Evolutionary conservation across 2,113 vertebrate species (phyloP), one percentile per base, ranked within the genome.

Genomic region (Prunella himalayana): DNA sequence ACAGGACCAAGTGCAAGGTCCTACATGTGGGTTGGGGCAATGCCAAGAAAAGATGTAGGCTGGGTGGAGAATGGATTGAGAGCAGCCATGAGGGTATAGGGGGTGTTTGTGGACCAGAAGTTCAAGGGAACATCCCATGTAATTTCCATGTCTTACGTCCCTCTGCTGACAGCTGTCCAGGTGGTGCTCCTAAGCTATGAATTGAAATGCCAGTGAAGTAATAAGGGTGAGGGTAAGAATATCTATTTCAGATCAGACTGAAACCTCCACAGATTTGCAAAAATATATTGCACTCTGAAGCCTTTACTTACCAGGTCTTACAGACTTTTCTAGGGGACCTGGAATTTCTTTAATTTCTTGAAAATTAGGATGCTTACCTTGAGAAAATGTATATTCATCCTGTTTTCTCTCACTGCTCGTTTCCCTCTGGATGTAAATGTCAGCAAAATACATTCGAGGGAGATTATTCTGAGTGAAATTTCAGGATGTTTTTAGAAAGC

Each of bases 21-120:
- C 30, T 61, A 20, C 21, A 23, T 0, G 0, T 27, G 25, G 8
- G 11, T 5, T 54, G 14, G 14, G 14, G 10, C 61, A 82, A 31
- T 47, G 14, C 11, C 47, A 47, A 69, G 20, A 30, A 47, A 24
- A 54, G 10, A 27, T 15, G 2, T 2, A 25, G 41, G 7, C 30
- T 76, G 17, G 10, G 9, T 54, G 41, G 14, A 61, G 12, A 82
- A 69, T 0, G 0, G 7, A 35, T 47, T 41, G 47, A 65, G 18
- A 59, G 6, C 39, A 61, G 39, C 14, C 30, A 39, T 23, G 70
- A 68, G 5, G 47, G 27, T 13, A 30, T 11, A 35, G 20, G 13
- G 17, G 11, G 5, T 14, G 3, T 47, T 54, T 60, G 24, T 27
- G 21, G 45, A 25, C 19, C 9, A n/a, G 17, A 68, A 75, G 4